Base-by-base conservation (phyloP, 2,888 invertebrate species). In the Drosophila mayaguana region DNA sequence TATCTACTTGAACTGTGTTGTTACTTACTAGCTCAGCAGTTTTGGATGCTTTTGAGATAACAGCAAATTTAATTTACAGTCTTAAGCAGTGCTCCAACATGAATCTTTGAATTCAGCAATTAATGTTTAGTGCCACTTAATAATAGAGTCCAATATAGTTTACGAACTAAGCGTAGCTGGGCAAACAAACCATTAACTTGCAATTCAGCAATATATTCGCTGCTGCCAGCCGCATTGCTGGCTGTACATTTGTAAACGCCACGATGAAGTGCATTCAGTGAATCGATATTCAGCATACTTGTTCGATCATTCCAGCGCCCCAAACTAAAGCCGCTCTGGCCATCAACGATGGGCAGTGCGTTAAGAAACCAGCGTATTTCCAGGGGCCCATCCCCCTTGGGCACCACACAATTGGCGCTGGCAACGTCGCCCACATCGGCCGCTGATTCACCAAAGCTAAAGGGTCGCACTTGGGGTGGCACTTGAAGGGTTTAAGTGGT, bases 211-310 rank as follows among this genome's bases (percentile, higher is more conserved):
- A 95, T 94, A 90, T 95, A 95, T 93, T 95, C 95, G 77, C 95
- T 94, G 88, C 94, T 94, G 72, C 96, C 97, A 54, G 96, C 96
- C 88, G 92, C 93, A 77, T 97, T 97, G 84, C 93, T 94, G 14
- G 96, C 96, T 63, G 95, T 94, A 91, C 97, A 97, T 56, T 96
- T 96, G 91, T 96, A 97, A 92, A 95, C 95, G 67, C 96, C 96
- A 81, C 95, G 95, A 91, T 97, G 96, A 66, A 94, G 94, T 55
- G 95, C 95, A 63, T 94, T 94, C 36, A 96, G 94, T 11, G 95
- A 94, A 66, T 94, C 94, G 77, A 95, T 94, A 76, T 93, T 94
- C 64, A 95, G 84, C 25, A 93, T 92, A 75, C 93, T 92, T 64
- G 93, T 92, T 32, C 93, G 88, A 46, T 89, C 76, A 69, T 93